These are phyloP conservation scores for Eupithecia vulgata DNA, from an alignment of 2,888 invertebrate genomes.

Conservation along the genomic window DNA sequence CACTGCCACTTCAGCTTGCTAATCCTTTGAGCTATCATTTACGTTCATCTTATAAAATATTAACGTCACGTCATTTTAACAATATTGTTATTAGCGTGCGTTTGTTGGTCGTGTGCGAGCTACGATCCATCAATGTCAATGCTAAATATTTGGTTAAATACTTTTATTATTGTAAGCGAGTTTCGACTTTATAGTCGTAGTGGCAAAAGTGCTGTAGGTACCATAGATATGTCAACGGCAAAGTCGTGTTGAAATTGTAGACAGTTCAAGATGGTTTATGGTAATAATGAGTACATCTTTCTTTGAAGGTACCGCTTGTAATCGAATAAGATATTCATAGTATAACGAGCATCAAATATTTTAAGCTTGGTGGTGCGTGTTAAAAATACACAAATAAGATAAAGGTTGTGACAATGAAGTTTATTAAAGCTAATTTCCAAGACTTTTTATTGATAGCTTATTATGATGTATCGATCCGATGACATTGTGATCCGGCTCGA, in stretches of 20 bases:
- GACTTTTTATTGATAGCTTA: neutral
- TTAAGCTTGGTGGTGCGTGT: neutral
- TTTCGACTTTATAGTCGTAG: conserved; percentile 33
- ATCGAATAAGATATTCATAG: neutral
- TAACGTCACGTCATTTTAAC: conserved; percentile 3
- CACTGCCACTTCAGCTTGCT: no score
- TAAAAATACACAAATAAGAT: neutral
- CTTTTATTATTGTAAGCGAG: conserved; percentile 32
- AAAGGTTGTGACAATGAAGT: neutral
- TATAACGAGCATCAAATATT: neutral
- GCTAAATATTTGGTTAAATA: conserved; percentile 53
- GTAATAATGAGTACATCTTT: neutral
- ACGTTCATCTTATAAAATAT: neutral
- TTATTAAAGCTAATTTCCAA: neutral
- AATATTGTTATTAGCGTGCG: conserved; percentile 19
- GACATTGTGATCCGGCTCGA: neutral
- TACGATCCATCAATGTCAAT: conserved; percentile 61
- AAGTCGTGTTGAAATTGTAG: conserved; percentile 2
- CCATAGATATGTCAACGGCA: neutral
- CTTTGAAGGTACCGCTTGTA: conserved; percentile 1
- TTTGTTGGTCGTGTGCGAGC: conserved; percentile 26
- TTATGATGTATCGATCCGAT: neutral
- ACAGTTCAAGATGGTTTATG: neutral
- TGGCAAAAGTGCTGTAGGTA: conserved; percentile 5
- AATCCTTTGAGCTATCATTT: no score